Percentiles rank a stretch among this genome's conserved stretches.
Evolutionary conservation across 2,113 vertebrate genomes (phyloP).

Genomic region (Anhinga anhinga): DNA sequence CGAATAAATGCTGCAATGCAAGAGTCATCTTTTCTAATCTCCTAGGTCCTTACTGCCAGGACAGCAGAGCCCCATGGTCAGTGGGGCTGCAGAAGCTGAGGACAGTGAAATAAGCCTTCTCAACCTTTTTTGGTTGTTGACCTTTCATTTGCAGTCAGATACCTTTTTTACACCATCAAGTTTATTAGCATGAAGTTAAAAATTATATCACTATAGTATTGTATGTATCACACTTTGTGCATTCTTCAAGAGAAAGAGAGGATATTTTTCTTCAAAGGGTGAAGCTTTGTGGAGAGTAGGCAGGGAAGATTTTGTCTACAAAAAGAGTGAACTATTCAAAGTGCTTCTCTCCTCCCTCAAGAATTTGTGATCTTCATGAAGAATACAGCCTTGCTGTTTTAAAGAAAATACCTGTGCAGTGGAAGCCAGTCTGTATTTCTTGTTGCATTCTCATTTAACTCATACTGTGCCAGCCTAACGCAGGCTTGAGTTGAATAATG

Average conservation of each 20-base stretch:
- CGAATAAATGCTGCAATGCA: background rate
- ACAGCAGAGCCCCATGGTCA: background rate
- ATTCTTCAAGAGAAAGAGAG: background rate
- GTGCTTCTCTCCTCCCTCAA: background rate
- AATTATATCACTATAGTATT: accelerated
- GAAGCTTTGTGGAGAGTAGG: background rate
- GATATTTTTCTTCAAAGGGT: background rate
- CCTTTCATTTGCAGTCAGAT: background rate
- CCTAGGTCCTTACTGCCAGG: background rate
- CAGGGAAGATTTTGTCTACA: background rate
- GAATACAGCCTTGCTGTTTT: background rate
- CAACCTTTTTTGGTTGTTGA: background rate
- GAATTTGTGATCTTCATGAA: background rate
- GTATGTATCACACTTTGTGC: background rate
- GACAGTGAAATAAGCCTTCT: background rate
- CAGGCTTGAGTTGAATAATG: background rate
- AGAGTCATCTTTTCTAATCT: background rate
- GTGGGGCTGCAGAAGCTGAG: background rate
- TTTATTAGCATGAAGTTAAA: background rate
- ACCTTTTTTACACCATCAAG: background rate
- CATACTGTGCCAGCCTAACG: background rate
- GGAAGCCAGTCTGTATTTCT: background rate
- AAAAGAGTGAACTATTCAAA: background rate
- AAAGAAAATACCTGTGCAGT: background rate
- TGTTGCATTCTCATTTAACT: background rate